Evolutionary conservation across 2,797 vertebrate species (phyloP).

Genomic region (Carduelis carduelis): DNA sequence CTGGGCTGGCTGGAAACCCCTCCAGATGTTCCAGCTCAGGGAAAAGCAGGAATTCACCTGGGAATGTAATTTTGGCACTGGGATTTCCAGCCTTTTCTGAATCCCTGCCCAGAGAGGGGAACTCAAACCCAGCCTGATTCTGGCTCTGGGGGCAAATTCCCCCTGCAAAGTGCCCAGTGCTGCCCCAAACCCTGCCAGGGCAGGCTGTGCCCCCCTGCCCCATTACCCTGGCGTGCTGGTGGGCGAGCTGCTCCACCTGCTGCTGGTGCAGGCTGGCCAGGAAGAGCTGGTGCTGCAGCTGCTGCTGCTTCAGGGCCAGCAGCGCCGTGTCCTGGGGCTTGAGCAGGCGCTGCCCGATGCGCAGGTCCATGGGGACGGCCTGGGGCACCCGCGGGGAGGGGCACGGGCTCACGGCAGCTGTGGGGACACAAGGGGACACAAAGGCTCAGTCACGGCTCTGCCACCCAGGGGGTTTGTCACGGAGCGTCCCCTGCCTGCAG

Average conservation of each 20-base stretch:
- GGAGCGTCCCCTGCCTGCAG: fast-evolving
- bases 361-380: slow-evolving; percentile 90
- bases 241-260: slow-evolving; percentile 68
- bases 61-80: neutral
- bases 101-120: neutral
- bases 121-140: neutral
- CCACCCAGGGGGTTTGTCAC: neutral
- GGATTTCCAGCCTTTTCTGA: neutral
- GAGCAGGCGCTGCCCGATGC: slow-evolving; percentile 86
- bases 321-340: slow-evolving; percentile 83
- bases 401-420: slow-evolving; percentile 64
- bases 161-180: fast-evolving
- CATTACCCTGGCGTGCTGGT: slow-evolving; percentile 61
- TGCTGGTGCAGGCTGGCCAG: slow-evolving; percentile 79
- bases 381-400: slow-evolving; percentile 69
- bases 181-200: fast-evolving
- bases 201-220: fast-evolving
- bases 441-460: neutral
- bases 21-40: neutral
- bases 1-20: neutral
- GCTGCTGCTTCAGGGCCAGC: slow-evolving; percentile 83
- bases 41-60: neutral
- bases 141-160: neutral
- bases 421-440: neutral
- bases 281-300: slow-evolving; percentile 85